Evolutionary conservation across 2,113 vertebrate species (phyloP).

Genomic region (Brachyistius frenatus): DNA sequence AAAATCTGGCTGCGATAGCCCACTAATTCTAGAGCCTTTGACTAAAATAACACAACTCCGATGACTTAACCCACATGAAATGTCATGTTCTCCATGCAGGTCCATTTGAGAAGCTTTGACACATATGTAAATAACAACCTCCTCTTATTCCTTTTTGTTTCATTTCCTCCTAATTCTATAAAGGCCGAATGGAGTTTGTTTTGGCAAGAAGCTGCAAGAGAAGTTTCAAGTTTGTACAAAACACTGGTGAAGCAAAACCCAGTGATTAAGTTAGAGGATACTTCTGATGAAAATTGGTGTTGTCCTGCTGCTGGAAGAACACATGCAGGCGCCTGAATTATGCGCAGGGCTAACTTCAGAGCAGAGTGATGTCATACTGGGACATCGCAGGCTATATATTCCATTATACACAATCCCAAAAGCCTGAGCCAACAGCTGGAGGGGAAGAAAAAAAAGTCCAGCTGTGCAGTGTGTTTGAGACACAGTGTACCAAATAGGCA

Average conservation of each 20-base stretch:
- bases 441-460: slow-evolving; percentile 59
- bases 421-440: slow-evolving; percentile 49
- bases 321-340: neutral
- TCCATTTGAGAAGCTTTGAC: slow-evolving; percentile 28
- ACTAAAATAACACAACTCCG: slow-evolving; percentile 52
- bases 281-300: slow-evolving; percentile 1
- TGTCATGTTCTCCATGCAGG: neutral
- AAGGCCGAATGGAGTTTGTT: slow-evolving; percentile 23
- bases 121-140: slow-evolving; percentile 11
- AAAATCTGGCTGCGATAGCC: slow-evolving; percentile 14
- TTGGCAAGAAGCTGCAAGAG: slow-evolving; percentile 10
- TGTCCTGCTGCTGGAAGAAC: neutral
- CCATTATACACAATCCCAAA: slow-evolving; percentile 32
- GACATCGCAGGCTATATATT: slow-evolving; percentile 51
- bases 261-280: neutral
- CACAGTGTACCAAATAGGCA: neutral
- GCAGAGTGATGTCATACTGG: slow-evolving; percentile 52
- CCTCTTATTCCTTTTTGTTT: slow-evolving; percentile 15
- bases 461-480: slow-evolving; percentile 53
- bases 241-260: neutral
- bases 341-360: slow-evolving; percentile 7
- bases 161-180: neutral
- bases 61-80: slow-evolving; percentile 31
- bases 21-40: slow-evolving; percentile 45
- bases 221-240: neutral